A percentile compares a stretch with the other conserved stretches of the same genome.
Conservation (phyloP, 2,888 invertebrate genomes). For the Drosophila setosimentum region DNA sequence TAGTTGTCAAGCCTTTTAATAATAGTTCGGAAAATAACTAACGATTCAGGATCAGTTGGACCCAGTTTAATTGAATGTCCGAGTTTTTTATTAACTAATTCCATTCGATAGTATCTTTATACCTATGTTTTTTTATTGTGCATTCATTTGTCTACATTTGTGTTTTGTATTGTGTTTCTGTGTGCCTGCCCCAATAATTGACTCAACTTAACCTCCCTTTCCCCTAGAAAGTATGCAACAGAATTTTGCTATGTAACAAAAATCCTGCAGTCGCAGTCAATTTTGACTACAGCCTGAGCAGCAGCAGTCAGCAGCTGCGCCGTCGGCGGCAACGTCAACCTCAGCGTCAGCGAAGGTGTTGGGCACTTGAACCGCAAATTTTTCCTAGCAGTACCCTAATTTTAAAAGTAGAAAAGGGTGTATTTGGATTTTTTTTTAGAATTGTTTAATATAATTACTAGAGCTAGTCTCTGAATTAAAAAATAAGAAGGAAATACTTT, state of each 20-base stretch:
- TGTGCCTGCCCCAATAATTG: conserved; percentile 68
- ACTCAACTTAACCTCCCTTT: conserved; percentile 66
- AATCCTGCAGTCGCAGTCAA: conserved; percentile 25
- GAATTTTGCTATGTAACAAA: conserved; percentile 54
- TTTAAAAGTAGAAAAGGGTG: background rate
- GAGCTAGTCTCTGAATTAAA: too few species aligned
- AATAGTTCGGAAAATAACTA: background rate
- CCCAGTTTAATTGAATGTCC: background rate
- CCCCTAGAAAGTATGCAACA: conserved; percentile 66
- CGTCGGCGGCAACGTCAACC: conserved; percentile 34
- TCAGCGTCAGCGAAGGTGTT: conserved; percentile 64
- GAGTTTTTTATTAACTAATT: background rate
- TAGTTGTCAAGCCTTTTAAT: background rate
- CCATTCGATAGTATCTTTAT: background rate
- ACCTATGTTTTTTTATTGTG: background rate
- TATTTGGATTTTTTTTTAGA: too few species aligned
- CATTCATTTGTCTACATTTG: conserved; percentile 4
- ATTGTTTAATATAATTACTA: too few species aligned
- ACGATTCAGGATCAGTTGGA: background rate
- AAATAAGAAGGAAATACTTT: too few species aligned
- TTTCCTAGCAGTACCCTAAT: conserved; percentile 68
- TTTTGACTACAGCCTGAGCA: conserved; percentile 44
- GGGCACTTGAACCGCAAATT: conserved; percentile 79
- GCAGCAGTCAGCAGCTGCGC: conserved; percentile 35
- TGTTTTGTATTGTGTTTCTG: conserved; percentile 39